Evolutionary conservation across 2,888 invertebrate species (phyloP), one percentile per base, ranked within the genome.

Genomic region (Zelleria hepariella): DNA sequence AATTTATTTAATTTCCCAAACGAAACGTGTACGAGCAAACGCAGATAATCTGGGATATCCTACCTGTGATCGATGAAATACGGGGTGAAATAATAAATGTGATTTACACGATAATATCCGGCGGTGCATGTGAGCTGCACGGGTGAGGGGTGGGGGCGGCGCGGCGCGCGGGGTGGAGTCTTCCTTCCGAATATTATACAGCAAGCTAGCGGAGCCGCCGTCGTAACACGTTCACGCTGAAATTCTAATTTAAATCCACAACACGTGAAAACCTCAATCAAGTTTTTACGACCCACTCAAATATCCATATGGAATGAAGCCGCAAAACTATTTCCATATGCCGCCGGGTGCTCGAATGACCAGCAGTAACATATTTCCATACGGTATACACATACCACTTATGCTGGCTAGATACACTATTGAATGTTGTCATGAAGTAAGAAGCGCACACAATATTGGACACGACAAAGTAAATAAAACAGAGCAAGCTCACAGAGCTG

Each of bases 61-160:
- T 42, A 42, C 32, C 32, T 42, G 32, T 42, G 55, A 55, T 55
- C 47, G 47, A 57, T 24, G 57, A 78, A 74, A 73, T 78, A 74
- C 74, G 74, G 72, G 71, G 74, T 70, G 73, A 77, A 80, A 82
- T 82, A 82, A 81, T 80, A 80, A 83, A 82, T 82, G 70, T 79
- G 81, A 83, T 85, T 84, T 83, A 83, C 79, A 78, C 70, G 74
- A 81, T 78, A 82, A 84, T 82, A 82, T 81, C 76, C 79, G 78
- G 82, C 80, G 81, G 82, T 84, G 82, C 82, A 83, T 72, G 68
- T 68, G 75, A 77, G 75, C 66, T 79, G 74, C 74, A 71, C 64
- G 63, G 68, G 68, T 65, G 65, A 20, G 52, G 49, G 61, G 55
- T 32, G 27, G 63, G 65, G 15, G 8, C n/a, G 42, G 47, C 25